phyloP scores from a whole-genome alignment of 2,113 vertebrate genomes.

The Caranx melampygus region DNA sequence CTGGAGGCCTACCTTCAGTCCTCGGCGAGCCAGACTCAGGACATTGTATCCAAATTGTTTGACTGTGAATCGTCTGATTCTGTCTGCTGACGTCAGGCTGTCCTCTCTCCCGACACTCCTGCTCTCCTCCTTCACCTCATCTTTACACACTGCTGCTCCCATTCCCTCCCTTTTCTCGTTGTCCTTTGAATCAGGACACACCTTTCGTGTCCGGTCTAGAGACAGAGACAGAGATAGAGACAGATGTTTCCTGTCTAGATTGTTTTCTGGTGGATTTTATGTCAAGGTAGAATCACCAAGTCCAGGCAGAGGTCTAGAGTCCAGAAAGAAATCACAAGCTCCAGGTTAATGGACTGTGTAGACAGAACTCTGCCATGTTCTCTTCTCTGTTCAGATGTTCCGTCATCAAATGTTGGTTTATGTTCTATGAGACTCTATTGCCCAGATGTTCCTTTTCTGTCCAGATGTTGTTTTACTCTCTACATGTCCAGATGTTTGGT shows the following conservation, averaged over 20 bases:
- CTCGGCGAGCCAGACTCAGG: slow-evolving; percentile 89
- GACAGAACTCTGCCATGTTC: too few relatives aligned
- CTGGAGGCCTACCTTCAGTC: slow-evolving; percentile 78
- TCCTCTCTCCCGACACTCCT: slow-evolving; percentile 78
- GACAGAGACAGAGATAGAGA: neutral
- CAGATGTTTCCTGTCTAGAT: neutral
- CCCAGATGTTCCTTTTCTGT: too few relatives aligned
- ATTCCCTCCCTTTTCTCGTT: neutral
- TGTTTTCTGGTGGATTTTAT: neutral
- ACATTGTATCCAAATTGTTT: slow-evolving; percentile 83
- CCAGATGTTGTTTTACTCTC: too few relatives aligned
- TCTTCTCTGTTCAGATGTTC: neutral
- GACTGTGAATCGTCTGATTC: slow-evolving; percentile 66
- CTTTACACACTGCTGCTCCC: slow-evolving; percentile 53
- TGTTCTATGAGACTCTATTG: too few relatives aligned
- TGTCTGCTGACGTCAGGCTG: slow-evolving; percentile 71
- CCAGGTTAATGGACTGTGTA: too few relatives aligned
- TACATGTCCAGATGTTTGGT: too few relatives aligned
- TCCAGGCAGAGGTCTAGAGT: neutral
- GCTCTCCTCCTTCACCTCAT: slow-evolving; percentile 55
- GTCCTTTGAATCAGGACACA: neutral
- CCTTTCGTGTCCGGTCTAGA: neutral
- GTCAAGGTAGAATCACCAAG: neutral
- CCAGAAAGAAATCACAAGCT: too few relatives aligned
- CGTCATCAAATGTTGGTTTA: neutral